phyloP scores from a whole-genome alignment of 1,140 invertebrate genomes.

The Drosophila erecta region DNA sequence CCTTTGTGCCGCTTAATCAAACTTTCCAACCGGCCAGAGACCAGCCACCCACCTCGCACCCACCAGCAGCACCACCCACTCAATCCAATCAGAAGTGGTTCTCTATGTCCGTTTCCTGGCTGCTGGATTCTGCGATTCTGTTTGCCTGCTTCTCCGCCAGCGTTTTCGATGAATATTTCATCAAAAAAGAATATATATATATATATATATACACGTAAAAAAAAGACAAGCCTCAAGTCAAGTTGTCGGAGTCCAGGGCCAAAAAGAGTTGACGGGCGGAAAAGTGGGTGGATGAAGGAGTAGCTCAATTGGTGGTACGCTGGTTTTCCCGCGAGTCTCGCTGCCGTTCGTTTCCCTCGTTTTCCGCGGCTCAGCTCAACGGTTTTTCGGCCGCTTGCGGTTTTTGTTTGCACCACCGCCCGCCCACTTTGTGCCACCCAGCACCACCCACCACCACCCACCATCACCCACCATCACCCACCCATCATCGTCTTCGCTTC shows the following conservation, averaged over 20 bases:
- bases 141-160: slow-evolving; percentile 40
- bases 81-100: slow-evolving; percentile 8
- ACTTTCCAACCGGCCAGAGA: neutral
- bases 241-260: slow-evolving; percentile 8
- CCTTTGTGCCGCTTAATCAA: slow-evolving; percentile 22
- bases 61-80: neutral
- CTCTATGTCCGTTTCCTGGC: slow-evolving; percentile 8
- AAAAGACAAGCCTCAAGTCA: slow-evolving; percentile 25
- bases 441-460: neutral
- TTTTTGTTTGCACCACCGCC: slow-evolving; percentile 61
- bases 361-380: slow-evolving; percentile 5
- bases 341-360: slow-evolving; percentile 8
- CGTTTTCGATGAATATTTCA: slow-evolving; percentile 59
- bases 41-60: too few relatives aligned
- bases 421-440: slow-evolving; percentile 1
- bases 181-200: slow-evolving; percentile 35
- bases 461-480: neutral
- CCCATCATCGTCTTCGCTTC: slow-evolving; percentile 19
- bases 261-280: slow-evolving; percentile 40
- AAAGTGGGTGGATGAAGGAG: neutral
- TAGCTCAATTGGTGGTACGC: neutral
- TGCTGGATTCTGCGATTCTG: slow-evolving; percentile 9
- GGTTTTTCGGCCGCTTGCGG: slow-evolving; percentile 41
- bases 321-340: neutral
- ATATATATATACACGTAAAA: neutral